These are phyloP conservation scores for Leucophenga varia DNA, from an alignment of 1,140 invertebrate genomes.

Conservation along the genomic window DNA sequence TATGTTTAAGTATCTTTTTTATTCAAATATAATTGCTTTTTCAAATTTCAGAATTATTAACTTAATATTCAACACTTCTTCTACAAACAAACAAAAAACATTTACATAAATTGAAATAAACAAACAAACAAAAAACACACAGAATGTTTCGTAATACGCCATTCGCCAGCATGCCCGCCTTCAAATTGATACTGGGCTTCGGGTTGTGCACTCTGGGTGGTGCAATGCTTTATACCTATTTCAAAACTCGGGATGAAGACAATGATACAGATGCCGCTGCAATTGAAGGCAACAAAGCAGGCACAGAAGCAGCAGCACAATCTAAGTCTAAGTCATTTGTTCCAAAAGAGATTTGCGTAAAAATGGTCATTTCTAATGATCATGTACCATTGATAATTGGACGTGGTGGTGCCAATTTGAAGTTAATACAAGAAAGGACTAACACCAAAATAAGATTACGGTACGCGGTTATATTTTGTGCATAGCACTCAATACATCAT, in stretches of 20 bases:
- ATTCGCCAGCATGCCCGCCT: conserved; percentile 38
- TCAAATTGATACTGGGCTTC: conserved; percentile 48
- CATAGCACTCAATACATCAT: conserved; percentile 14
- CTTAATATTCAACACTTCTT: no score
- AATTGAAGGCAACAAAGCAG: neutral
- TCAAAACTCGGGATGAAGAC: conserved; percentile 42
- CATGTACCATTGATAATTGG: conserved; percentile 61
- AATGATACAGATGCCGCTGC: conserved; percentile 19
- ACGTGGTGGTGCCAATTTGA: conserved; percentile 67
- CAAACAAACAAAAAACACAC: neutral
- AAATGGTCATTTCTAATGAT: conserved; percentile 46
- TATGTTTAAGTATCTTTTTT: no score
- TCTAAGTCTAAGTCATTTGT: conserved; percentile 13
- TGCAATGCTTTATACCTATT: conserved; percentile 51
- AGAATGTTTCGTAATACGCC: conserved; percentile 46
- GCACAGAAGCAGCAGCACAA: neutral
- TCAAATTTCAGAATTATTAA: no score
- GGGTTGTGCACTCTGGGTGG: conserved; percentile 52
- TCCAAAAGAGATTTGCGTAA: conserved; percentile 38
- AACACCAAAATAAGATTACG: conserved; percentile 70
- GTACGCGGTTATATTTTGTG: conserved; percentile 41
- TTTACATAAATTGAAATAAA: no score
- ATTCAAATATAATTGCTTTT: no score
- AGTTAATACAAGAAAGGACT: conserved; percentile 70
- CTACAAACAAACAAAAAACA: no score